A percentile compares a stretch with the other conserved stretches of the same genome.
These are phyloP conservation scores for Anastrepha obliqua DNA, from an alignment of 1,140 invertebrate species.

Conservation along the genomic window DNA sequence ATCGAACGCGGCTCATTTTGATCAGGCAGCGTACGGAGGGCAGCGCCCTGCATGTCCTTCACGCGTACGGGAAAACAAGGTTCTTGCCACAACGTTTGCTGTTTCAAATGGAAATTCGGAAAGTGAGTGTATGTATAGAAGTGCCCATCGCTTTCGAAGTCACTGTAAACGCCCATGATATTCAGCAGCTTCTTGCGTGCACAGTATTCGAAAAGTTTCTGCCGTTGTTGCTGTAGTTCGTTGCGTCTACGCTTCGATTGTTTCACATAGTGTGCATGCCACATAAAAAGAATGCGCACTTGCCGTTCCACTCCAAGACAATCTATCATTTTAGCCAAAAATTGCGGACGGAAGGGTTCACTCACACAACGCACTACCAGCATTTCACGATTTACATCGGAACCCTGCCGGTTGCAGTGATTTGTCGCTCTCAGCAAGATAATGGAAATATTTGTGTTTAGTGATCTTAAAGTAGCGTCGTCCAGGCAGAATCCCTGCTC, in stretches of 20 bases:
- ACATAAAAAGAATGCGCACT: neutral
- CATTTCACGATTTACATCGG: neutral
- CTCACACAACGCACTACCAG: neutral
- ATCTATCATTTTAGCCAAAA: neutral
- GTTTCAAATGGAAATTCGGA: constrained; percentile 1
- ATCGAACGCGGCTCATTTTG: constrained; percentile 43
- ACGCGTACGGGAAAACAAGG: constrained; percentile 15
- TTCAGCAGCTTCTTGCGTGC: neutral
- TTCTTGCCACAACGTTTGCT: neutral
- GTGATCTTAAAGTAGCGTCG: neutral
- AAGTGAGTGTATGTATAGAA: constrained; percentile 39
- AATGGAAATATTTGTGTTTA: neutral
- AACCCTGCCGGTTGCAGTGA: neutral
- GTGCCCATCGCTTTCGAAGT: neutral
- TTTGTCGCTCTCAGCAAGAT: neutral
- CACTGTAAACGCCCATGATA: constrained; percentile 21
- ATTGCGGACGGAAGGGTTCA: neutral
- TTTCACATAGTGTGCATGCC: neutral
- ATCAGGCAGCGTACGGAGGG: constrained; percentile 7
- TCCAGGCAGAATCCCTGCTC: neutral
- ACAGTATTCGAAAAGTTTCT: constrained; percentile 2
- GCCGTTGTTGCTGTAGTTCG: neutral
- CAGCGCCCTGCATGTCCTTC: neutral
- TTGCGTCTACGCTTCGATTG: neutral
- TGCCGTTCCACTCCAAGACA: neutral